phyloP scores from a whole-genome alignment of 2,888 invertebrate species.

The Amphipyra berbera region DNA sequence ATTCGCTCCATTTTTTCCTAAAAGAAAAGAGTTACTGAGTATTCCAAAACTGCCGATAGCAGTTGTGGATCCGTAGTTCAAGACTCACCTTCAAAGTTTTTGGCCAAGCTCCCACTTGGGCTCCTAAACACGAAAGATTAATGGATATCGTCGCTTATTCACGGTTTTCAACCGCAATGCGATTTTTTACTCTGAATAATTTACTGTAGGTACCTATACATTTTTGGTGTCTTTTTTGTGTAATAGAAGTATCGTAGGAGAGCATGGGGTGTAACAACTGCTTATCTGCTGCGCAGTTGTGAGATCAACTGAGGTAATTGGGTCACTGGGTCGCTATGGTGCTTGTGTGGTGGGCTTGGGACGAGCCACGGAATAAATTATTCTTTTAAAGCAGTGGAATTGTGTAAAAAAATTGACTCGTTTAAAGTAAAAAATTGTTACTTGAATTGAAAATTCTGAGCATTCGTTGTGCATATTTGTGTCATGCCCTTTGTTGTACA shows the following conservation, averaged over 20 bases:
- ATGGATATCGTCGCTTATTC: conserved; percentile 4
- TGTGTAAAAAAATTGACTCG: neutral
- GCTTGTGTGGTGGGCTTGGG: conserved; percentile 21
- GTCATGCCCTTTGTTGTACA: conserved; percentile 1
- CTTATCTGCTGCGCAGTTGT: conserved; percentile 28
- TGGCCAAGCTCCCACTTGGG: conserved; percentile 2
- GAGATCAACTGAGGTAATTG: conserved; percentile 45
- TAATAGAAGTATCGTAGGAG: conserved; percentile 4
- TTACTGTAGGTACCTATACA: no score
- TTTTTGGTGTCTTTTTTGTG: neutral
- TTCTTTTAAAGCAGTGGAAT: neutral
- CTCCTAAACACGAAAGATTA: conserved; percentile 8
- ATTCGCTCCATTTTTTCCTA: neutral
- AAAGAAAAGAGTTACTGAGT: neutral
- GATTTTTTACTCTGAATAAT: conserved; percentile 14
- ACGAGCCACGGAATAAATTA: conserved; percentile 11
- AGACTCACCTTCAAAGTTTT: conserved; percentile 1
- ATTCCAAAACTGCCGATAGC: conserved; percentile 2
- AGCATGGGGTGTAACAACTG: conserved; percentile 5
- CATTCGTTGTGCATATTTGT: neutral
- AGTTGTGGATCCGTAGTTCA: conserved; percentile 3
- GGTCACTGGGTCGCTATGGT: conserved; percentile 51
- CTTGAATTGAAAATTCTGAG: neutral
- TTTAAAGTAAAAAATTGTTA: no score
- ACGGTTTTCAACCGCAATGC: conserved; percentile 21